Percentiles rank a stretch among this genome's conserved stretches.
phyloP scores from a whole-genome alignment of 1,140 invertebrate species.

The Drosophila micromelanica region DNA sequence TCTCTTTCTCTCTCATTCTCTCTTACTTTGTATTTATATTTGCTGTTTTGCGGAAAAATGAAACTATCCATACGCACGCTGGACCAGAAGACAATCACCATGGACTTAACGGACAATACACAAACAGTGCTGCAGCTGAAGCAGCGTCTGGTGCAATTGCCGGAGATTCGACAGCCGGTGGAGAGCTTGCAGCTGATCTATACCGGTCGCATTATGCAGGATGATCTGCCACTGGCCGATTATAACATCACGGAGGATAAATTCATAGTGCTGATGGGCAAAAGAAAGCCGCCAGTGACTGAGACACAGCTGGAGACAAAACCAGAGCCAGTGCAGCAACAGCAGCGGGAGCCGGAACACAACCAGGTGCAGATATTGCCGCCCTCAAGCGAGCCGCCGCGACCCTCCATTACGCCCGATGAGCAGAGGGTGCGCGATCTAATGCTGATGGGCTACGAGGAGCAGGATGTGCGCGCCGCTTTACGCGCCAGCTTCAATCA shows the following conservation, averaged over 20 bases:
- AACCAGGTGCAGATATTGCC: neutral
- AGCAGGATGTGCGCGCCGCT: conserved; percentile 66
- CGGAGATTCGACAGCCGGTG: conserved; percentile 46
- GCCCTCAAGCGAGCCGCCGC: neutral
- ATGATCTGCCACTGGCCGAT: conserved; percentile 44
- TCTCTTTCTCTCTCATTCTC: no score
- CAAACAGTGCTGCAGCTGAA: conserved; percentile 64
- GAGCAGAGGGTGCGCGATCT: conserved; percentile 60
- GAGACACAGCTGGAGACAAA: neutral
- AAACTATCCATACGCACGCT: conserved; percentile 72
- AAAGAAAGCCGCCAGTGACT: conserved; percentile 13
- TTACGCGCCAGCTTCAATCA: conserved; percentile 75
- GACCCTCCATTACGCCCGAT: conserved; percentile 26
- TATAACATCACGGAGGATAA: conserved; percentile 65
- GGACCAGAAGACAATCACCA: conserved; percentile 56
- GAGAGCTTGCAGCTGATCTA: conserved; percentile 71
- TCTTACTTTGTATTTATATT: neutral
- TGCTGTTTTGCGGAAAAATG: conserved; percentile 37
- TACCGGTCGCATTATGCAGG: conserved; percentile 69
- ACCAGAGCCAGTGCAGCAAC: neutral
- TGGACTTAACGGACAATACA: conserved; percentile 54
- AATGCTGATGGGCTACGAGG: conserved; percentile 69
- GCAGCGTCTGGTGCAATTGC: conserved; percentile 37
- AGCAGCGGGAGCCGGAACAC: neutral
- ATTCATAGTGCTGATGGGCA: conserved; percentile 70